Conservation (phyloP, 2,113 vertebrate species). For the Siphamia tubifer region DNA sequence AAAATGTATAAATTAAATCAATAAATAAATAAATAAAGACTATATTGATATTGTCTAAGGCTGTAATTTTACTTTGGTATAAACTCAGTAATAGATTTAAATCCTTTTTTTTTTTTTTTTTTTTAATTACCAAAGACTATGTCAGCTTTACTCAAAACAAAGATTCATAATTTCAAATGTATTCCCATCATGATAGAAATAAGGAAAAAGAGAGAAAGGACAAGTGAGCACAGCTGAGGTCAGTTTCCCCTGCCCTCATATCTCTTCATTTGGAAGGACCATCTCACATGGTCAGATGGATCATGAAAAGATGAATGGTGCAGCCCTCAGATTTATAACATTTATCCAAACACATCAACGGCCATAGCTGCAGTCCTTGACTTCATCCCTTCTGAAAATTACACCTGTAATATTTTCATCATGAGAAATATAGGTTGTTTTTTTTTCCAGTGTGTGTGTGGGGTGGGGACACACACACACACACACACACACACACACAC, state of each 20-base stretch:
- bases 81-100: no score
- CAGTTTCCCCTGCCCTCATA: conserved; percentile 49
- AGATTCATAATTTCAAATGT: not conserved
- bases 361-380: conserved; percentile 18
- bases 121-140: no score
- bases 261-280: conserved; percentile 64
- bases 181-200: not conserved
- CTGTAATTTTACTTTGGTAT: no score
- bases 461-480: not conserved
- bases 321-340: conserved; percentile 42
- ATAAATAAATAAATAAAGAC: no score
- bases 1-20: no score
- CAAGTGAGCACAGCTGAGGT: conserved; percentile 45
- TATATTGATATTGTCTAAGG: no score
- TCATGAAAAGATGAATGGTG: conserved; percentile 48
- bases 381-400: conserved; percentile 6
- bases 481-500: not conserved
- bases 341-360: conserved; percentile 40
- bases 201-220: not conserved
- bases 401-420: not conserved
- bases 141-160: no score
- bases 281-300: conserved; percentile 48
- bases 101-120: no score
- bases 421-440: not conserved
- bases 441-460: no score